Evolutionary conservation across 2,113 vertebrate species (phyloP).

Genomic region (Tor tambroides): DNA sequence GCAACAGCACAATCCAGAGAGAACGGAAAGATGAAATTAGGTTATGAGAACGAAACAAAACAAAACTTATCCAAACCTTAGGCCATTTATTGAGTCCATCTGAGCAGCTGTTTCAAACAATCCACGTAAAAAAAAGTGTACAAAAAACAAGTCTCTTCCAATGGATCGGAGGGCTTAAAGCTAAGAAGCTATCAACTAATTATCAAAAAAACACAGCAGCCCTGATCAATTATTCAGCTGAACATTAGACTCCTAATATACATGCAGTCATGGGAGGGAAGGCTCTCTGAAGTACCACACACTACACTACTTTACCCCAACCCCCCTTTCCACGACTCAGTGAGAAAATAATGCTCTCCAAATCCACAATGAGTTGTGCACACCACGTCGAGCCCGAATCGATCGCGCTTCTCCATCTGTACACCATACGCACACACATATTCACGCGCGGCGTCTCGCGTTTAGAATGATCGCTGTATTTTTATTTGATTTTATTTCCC

Average conservation of each 20-base stretch:
- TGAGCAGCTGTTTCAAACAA: conserved; percentile 35
- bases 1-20: conserved; percentile 4
- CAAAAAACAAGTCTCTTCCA: conserved; percentile 62
- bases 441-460: not conserved
- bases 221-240: conserved; percentile 97
- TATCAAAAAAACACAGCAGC: conserved; percentile 84
- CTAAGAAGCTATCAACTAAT: conserved; percentile 89
- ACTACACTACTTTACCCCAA: conserved; percentile 50
- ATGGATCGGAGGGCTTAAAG: conserved; percentile 80
- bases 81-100: conserved; percentile 32
- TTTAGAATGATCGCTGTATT: conserved; percentile 47
- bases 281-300: conserved; percentile 81
- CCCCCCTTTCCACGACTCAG: conserved; percentile 53
- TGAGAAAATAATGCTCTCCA: conserved; percentile 70
- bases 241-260: conserved; percentile 89
- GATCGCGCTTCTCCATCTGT: conserved; percentile 69
- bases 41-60: conserved; percentile 45
- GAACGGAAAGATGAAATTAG: conserved; percentile 17
- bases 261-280: conserved; percentile 79
- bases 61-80: conserved; percentile 24
- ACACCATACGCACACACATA: conserved; percentile 34
- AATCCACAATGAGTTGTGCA: conserved; percentile 66
- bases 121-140: not conserved
- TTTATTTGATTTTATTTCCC: conserved; percentile 59
- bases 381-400: conserved; percentile 57